Percentiles rank a stretch among this genome's conserved stretches.
phyloP scores from a whole-genome alignment of 2,888 invertebrate genomes.

The Philhelius pedissequus region DNA sequence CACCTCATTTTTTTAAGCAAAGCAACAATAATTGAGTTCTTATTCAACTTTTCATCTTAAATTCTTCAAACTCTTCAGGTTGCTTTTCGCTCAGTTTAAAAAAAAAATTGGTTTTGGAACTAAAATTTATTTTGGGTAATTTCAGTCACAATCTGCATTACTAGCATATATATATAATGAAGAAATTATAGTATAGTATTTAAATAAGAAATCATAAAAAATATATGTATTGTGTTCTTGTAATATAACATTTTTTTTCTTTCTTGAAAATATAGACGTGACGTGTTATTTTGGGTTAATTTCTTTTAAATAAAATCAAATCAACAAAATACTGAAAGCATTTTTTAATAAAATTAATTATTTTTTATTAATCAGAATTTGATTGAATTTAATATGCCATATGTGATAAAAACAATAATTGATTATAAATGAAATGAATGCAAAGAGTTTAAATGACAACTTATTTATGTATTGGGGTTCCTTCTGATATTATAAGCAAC shows the following conservation, averaged over 20 bases:
- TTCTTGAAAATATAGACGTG: slow-evolving; percentile 48
- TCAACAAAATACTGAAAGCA: not conserved
- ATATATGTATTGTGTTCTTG: not conserved
- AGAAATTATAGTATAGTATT: too few species aligned
- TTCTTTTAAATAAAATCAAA: not conserved
- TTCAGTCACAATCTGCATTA: not conserved
- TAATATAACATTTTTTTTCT: slow-evolving; percentile 47
- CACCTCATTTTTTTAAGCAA: too few species aligned
- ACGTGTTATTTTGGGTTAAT: slow-evolving; percentile 41
- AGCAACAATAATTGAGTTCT: too few species aligned
- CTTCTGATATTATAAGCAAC: not conserved
- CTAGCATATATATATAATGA: too few species aligned
- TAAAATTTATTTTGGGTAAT: not conserved
- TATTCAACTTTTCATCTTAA: too few species aligned
- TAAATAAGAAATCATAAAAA: not conserved
- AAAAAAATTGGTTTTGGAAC: too few species aligned
- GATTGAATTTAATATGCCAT: too few species aligned
- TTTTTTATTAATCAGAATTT: slow-evolving; percentile 11
- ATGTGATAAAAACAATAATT: too few species aligned
- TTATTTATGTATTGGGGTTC: not conserved
- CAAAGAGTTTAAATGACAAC: slow-evolving; percentile 43
- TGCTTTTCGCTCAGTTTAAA: too few species aligned
- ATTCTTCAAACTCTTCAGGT: too few species aligned
- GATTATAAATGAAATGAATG: not conserved
- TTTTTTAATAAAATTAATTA: not conserved